Evolutionary conservation across 1,140 invertebrate genomes (phyloP).

Genomic region (Sinella curviseta): DNA sequence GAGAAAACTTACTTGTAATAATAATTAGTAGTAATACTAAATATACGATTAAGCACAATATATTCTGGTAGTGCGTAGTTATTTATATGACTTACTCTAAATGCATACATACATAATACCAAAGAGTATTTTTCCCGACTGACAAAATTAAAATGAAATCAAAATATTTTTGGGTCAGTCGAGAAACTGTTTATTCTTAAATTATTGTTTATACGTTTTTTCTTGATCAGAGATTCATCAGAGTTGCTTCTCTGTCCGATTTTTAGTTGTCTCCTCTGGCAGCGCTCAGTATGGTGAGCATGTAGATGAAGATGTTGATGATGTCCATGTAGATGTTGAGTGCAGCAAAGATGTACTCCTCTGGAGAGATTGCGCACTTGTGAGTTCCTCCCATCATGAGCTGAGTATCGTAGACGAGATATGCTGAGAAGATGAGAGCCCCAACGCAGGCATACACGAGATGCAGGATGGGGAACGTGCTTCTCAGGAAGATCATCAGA

Average conservation of each 20-base stretch:
- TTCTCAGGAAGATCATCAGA: constrained; percentile 69
- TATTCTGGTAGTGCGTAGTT: too few species aligned
- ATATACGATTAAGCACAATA: not conserved
- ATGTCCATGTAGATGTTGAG: constrained; percentile 89
- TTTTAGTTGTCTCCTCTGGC: constrained; percentile 54
- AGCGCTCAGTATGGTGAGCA: constrained; percentile 75
- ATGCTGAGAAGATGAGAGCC: constrained; percentile 77
- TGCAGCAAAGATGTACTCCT: constrained; percentile 94
- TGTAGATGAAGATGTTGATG: constrained; percentile 85
- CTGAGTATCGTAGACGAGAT: constrained; percentile 91
- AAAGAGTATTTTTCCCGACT: too few species aligned
- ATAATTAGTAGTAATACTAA: not conserved
- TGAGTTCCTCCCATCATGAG: constrained; percentile 91
- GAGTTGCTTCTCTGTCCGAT: not conserved
- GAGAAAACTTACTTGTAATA: not conserved
- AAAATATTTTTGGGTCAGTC: too few species aligned
- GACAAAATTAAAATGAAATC: too few species aligned
- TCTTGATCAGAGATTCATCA: not conserved
- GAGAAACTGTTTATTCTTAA: not conserved
- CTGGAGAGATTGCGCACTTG: constrained; percentile 86
- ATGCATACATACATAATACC: too few species aligned
- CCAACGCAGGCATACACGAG: constrained; percentile 79
- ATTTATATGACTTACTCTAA: too few species aligned
- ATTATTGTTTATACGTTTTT: not conserved
- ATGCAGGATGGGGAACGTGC: constrained; percentile 57